A percentile compares a stretch with the other conserved stretches of the same genome.
phyloP scores from a whole-genome alignment of 1,140 invertebrate species.

The Lucilia cuprina region DNA sequence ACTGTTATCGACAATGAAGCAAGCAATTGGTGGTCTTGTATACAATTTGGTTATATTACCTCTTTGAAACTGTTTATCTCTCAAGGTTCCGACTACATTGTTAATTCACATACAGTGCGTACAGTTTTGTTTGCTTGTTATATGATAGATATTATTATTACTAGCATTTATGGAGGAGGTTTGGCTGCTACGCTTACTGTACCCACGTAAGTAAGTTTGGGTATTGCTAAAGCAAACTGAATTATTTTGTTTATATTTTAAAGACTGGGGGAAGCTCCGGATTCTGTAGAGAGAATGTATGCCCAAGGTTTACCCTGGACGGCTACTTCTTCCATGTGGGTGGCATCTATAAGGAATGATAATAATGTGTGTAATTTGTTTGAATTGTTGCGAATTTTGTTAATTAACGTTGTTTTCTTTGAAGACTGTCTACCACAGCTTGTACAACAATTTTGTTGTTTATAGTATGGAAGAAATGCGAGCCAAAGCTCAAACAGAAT shows the following conservation, averaged over 20 bases:
- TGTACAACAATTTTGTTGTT: constrained; percentile 45
- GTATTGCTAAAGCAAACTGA: no score
- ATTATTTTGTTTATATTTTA: background rate
- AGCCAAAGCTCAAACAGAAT: constrained; percentile 44
- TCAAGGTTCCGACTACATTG: constrained; percentile 51
- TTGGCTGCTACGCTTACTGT: constrained; percentile 52
- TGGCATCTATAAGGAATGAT: constrained; percentile 40
- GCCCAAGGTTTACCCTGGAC: constrained; percentile 49
- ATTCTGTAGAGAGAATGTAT: constrained; percentile 51
- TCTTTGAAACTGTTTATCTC: constrained; percentile 54
- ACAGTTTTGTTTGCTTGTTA: constrained; percentile 51
- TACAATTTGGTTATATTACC: constrained; percentile 47
- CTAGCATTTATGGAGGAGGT: constrained; percentile 56
- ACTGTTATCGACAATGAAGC: background rate
- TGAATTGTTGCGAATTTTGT: background rate
- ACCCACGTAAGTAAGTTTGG: constrained; percentile 41
- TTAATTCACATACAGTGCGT: constrained; percentile 46
- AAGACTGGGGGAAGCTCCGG: constrained; percentile 52
- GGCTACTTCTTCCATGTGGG: constrained; percentile 49
- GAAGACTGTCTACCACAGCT: constrained; percentile 43
- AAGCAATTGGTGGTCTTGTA: constrained; percentile 37
- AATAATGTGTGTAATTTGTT: constrained; percentile 43
- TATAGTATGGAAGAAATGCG: constrained; percentile 43
- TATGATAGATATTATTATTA: constrained; percentile 58
- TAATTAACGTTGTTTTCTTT: background rate